A percentile compares a stretch with the other conserved stretches of the same genome.
Conservation (phyloP, 2,888 invertebrate species). For the Pyrgus malvae region DNA sequence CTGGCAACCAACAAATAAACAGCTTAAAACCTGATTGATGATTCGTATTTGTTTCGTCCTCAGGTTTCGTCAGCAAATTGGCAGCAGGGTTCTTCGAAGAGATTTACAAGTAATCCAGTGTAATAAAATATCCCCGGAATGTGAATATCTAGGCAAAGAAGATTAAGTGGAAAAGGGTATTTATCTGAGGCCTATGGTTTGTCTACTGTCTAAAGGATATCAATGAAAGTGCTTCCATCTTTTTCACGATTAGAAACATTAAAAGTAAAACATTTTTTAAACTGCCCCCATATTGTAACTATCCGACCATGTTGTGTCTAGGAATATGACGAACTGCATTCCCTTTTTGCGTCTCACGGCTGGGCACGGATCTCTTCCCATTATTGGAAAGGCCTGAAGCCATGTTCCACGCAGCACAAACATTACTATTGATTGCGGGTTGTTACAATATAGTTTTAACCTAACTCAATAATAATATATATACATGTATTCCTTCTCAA, state of each 20-base stretch:
- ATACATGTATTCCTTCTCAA: too few relatives aligned
- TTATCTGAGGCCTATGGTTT: neutral
- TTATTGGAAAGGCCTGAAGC: too few relatives aligned
- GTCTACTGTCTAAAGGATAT: neutral
- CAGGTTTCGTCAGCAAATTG: neutral
- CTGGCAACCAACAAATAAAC: neutral
- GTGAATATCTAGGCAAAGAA: neutral
- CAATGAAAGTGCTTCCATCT: neutral
- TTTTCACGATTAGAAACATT: neutral
- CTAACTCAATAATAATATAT: too few relatives aligned
- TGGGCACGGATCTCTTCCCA: too few relatives aligned
- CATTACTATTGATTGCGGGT: too few relatives aligned
- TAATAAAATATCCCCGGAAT: neutral
- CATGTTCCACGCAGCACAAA: too few relatives aligned
- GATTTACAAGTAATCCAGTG: neutral
- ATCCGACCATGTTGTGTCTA: too few relatives aligned
- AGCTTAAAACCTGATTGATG: neutral
- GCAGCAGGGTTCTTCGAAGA: neutral
- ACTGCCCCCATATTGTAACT: too few relatives aligned
- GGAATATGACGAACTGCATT: too few relatives aligned
- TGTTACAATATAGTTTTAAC: too few relatives aligned
- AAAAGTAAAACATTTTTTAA: neutral
- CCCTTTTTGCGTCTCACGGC: too few relatives aligned
- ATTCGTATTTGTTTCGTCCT: neutral
- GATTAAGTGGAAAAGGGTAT: neutral